These are phyloP conservation scores for Pyrrhia umbra DNA, from an alignment of 2,888 invertebrate genomes.

Conservation along the genomic window DNA sequence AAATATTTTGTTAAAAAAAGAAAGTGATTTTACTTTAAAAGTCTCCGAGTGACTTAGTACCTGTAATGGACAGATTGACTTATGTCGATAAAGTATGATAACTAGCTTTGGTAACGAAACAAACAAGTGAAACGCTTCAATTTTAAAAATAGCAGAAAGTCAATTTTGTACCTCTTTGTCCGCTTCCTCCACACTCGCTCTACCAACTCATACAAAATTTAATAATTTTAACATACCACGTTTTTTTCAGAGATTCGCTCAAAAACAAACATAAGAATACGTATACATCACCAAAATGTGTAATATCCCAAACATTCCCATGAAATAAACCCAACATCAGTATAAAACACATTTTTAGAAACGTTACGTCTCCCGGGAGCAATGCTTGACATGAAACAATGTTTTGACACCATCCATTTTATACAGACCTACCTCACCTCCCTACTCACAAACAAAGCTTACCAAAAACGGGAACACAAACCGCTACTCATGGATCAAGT, in stretches of 20 bases:
- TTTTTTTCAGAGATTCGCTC: constrained; percentile 29
- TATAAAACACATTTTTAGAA: constrained; percentile 66
- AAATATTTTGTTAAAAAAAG: not conserved
- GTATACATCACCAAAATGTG: constrained; percentile 55
- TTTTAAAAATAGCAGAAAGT: not conserved
- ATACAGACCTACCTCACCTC: constrained; percentile 51
- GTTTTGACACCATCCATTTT: constrained; percentile 58
- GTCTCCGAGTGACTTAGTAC: too few relatives aligned
- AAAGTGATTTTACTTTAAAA: not conserved
- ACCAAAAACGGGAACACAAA: constrained; percentile 18
- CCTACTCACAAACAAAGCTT: constrained; percentile 25
- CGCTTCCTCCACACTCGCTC: not conserved
- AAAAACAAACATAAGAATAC: constrained; percentile 43
- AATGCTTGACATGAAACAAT: constrained; percentile 69
- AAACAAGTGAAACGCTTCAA: not conserved
- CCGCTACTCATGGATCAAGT: constrained; percentile 35
- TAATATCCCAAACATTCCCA: constrained; percentile 61
- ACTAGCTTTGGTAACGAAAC: not conserved
- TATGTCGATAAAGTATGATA: not conserved
- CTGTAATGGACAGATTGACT: not conserved
- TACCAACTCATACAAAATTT: constrained; percentile 17
- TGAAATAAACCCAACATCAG: constrained; percentile 62
- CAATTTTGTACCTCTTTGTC: not conserved
- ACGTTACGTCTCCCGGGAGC: constrained; percentile 64
- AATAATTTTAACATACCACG: constrained; percentile 27